A percentile compares a stretch with the other conserved stretches of the same genome.
Evolutionary conservation across 2,888 invertebrate species (phyloP).

Genomic region (Parapristionchus giblindavisi): DNA sequence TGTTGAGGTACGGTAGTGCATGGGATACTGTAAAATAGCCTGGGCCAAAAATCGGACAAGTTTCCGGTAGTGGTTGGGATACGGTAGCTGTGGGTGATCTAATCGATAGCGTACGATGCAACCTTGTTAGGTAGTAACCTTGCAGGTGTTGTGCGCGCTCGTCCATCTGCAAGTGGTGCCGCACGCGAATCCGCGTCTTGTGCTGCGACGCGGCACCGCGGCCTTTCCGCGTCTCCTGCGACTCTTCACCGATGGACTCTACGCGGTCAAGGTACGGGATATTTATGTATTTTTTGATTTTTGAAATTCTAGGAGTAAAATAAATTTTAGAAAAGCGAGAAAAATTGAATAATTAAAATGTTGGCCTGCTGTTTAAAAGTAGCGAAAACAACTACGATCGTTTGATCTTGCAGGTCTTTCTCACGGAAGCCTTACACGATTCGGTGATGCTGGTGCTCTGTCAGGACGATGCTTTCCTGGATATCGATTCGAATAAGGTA

Average conservation of each 20-base stretch:
- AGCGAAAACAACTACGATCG: no score
- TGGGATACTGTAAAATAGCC: no score
- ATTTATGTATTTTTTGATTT: no score
- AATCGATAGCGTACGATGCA: no score
- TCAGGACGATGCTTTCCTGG: conserved; percentile 89
- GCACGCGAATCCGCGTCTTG: conserved; percentile 75
- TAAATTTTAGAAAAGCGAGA: no score
- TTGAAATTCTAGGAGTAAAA: no score
- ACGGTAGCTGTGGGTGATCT: no score
- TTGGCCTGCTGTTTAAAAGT: no score
- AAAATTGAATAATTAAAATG: no score
- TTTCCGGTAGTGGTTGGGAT: no score
- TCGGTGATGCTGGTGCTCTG: conserved; percentile 87
- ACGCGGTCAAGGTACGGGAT: conserved; percentile 82
- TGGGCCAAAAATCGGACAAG: no score
- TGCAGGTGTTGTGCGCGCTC: conserved; percentile 62
- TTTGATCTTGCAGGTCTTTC: conserved; percentile 79
- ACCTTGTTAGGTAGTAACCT: no score
- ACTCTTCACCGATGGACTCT: conserved; percentile 86
- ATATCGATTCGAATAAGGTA: conserved; percentile 86
- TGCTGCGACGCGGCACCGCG: conserved; percentile 85
- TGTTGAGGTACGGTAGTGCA: neutral
- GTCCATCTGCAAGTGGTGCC: conserved; percentile 70
- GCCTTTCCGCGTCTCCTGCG: conserved; percentile 87
- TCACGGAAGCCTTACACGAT: conserved; percentile 88